These are phyloP conservation scores for Euphydryas editha DNA, from an alignment of 2,888 invertebrate species.

Conservation along the genomic window DNA sequence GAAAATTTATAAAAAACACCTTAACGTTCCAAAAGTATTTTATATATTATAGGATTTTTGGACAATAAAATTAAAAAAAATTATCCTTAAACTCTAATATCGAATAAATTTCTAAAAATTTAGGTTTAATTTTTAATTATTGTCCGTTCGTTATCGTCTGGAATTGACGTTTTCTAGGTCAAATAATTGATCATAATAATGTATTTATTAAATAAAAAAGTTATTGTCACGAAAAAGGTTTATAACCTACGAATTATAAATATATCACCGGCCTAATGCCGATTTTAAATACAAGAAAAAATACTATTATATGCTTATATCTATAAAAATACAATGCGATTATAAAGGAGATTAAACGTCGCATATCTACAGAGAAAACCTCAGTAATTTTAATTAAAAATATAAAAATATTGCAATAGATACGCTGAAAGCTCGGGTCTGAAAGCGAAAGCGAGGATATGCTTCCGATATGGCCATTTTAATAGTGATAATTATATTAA, in stretches of 20 bases:
- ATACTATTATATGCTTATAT: constrained; percentile 58
- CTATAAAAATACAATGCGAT: constrained; percentile 76
- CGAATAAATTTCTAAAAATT: constrained; percentile 31
- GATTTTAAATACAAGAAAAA: constrained; percentile 47
- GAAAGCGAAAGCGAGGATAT: constrained; percentile 77
- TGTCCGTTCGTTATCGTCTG: constrained; percentile 61
- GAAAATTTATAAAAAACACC: constrained; percentile 47
- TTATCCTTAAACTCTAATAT: constrained; percentile 30
- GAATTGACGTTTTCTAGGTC: constrained; percentile 67
- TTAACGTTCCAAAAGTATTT: constrained; percentile 12
- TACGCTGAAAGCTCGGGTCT: constrained; percentile 67
- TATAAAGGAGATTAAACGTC: constrained; percentile 62
- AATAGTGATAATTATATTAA: constrained; percentile 50
- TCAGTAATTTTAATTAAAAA: constrained; percentile 52
- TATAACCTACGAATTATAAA: constrained; percentile 42
- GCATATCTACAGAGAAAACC: constrained; percentile 70
- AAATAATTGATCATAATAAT: constrained; percentile 72
- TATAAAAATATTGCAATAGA: constrained; percentile 70
- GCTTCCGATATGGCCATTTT: constrained; percentile 74
- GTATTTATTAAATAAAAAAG: constrained; percentile 52
- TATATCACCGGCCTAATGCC: constrained; percentile 39
- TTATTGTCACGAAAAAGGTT: constrained; percentile 66
- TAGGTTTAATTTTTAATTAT: constrained; percentile 52
- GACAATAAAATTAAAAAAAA: constrained; percentile 20
- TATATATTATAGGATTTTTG: constrained; percentile 7